Evolutionary conservation across 2,113 vertebrate genomes (phyloP).

Genomic region (Sula dactylatra): DNA sequence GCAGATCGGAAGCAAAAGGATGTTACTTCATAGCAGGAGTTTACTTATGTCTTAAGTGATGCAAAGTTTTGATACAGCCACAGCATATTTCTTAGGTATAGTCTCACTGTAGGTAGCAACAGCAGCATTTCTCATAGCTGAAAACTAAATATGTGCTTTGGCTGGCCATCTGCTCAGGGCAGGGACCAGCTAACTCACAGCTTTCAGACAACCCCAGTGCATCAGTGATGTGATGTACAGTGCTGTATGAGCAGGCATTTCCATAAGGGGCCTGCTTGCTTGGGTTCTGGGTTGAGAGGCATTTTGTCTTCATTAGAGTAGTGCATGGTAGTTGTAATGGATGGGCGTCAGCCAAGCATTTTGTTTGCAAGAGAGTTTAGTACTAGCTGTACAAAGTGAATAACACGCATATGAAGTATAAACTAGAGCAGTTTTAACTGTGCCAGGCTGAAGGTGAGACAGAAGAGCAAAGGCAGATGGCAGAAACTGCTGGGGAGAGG

Average conservation of each 20-base stretch:
- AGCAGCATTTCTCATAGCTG: background rate
- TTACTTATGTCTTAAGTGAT: background rate
- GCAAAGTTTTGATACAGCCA: background rate
- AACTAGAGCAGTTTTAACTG: background rate
- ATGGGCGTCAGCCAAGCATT: background rate
- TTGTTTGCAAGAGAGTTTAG: background rate
- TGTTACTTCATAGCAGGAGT: background rate
- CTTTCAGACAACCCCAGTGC: background rate
- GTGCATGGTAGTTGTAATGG: background rate
- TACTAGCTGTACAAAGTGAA: background rate
- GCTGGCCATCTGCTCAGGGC: background rate
- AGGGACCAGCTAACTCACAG: background rate
- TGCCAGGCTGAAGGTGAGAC: background rate
- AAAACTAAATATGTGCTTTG: background rate
- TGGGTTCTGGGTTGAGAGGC: background rate
- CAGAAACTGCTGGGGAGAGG: background rate
- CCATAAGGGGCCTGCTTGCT: background rate
- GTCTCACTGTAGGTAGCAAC: background rate
- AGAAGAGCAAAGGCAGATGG: background rate
- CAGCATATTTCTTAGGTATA: background rate
- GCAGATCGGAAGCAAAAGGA: background rate
- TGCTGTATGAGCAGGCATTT: background rate
- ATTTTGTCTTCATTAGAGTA: background rate
- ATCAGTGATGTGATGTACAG: too few species aligned
- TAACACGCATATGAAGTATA: background rate